phyloP scores from a whole-genome alignment of 1,140 invertebrate species.

The Limonius californicus region DNA sequence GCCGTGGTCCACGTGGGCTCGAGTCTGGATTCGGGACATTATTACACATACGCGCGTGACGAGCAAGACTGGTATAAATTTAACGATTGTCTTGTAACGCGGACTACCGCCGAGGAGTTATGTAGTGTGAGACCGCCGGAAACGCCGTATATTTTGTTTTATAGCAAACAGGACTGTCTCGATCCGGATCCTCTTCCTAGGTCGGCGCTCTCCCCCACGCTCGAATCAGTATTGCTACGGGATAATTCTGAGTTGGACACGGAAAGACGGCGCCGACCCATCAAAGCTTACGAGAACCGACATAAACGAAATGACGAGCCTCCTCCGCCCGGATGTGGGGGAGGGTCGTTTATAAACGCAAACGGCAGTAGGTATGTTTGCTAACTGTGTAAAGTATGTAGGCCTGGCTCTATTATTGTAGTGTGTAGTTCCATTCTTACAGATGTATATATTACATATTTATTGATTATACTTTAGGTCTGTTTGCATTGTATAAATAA shows the following conservation, averaged over 20 bases:
- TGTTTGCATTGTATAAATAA: too few species aligned
- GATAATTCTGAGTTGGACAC: slow-evolving; percentile 36
- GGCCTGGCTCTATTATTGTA: background rate
- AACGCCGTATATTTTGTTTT: slow-evolving; percentile 82
- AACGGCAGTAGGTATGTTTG: slow-evolving; percentile 3
- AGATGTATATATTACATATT: slow-evolving; percentile 12
- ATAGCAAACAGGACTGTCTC: slow-evolving; percentile 46
- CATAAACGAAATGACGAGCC: slow-evolving; percentile 40
- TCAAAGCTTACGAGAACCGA: slow-evolving; percentile 24
- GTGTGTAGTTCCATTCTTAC: background rate
- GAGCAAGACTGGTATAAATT: slow-evolving; percentile 72
- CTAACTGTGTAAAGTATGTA: slow-evolving; percentile 2
- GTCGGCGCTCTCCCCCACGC: slow-evolving; percentile 25
- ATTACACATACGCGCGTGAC: slow-evolving; percentile 77
- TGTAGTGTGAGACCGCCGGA: slow-evolving; percentile 63
- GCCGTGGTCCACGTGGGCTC: slow-evolving; percentile 80
- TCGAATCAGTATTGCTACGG: slow-evolving; percentile 33
- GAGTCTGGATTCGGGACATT: slow-evolving; percentile 80
- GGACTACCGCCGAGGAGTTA: slow-evolving; percentile 56
- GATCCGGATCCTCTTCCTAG: slow-evolving; percentile 37
- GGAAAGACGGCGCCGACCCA: slow-evolving; percentile 24
- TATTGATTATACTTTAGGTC: background rate
- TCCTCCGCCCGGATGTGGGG: slow-evolving; percentile 45
- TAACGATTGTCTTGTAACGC: slow-evolving; percentile 70
- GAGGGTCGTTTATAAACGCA: slow-evolving; percentile 24